These are phyloP conservation scores for Rissa tridactyla DNA, from an alignment of 2,113 vertebrate species.

Conservation along the genomic window DNA sequence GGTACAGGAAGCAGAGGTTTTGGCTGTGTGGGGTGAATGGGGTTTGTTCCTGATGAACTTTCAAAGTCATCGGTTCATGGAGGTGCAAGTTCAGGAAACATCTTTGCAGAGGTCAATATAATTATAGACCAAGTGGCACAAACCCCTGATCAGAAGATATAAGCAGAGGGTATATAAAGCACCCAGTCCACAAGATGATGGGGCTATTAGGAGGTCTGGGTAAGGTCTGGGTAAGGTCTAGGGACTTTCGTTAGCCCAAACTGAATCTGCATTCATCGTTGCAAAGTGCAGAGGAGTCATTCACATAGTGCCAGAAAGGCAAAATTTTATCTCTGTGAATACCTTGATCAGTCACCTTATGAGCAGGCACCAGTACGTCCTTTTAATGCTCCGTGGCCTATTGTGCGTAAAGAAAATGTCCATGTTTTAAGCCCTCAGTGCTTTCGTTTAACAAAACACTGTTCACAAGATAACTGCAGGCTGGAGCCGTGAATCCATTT, in stretches of 20 bases:
- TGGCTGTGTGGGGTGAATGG: background rate
- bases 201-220: background rate
- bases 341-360: background rate
- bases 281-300: background rate
- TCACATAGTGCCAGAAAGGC: fast-evolving
- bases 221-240: background rate
- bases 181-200: too few species aligned
- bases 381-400: background rate
- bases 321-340: background rate
- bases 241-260: background rate
- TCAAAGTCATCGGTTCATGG: fast-evolving
- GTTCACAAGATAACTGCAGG: background rate
- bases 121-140: background rate
- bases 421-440: background rate
- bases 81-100: background rate
- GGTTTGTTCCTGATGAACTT: background rate
- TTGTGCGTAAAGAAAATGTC: background rate
- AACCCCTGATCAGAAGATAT: background rate
- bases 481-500: conserved; percentile 50
- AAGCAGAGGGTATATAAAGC: background rate
- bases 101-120: background rate
- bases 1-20: background rate
- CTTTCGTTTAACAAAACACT: background rate
- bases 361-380: background rate
- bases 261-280: background rate